These are phyloP conservation scores for Thalpophila matura DNA, from an alignment of 2,888 invertebrate genomes.

Conservation along the genomic window DNA sequence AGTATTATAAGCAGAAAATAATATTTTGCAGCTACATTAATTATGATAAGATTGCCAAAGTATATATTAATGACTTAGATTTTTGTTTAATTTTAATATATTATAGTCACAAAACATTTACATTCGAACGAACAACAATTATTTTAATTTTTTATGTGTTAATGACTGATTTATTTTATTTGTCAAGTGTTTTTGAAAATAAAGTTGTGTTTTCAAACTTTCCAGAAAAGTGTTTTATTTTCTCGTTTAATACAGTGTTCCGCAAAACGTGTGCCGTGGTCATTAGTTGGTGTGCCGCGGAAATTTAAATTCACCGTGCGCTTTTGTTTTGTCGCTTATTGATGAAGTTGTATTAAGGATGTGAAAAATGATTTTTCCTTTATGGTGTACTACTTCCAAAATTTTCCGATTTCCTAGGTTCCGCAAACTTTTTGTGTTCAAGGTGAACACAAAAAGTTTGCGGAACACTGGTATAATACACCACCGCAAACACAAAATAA, in stretches of 20 bases:
- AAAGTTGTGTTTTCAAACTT: constrained; percentile 64
- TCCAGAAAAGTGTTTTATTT: constrained; percentile 47
- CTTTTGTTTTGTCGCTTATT: too few species aligned
- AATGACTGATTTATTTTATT: constrained; percentile 62
- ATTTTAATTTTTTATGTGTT: constrained; percentile 56
- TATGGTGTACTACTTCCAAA: too few species aligned
- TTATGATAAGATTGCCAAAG: constrained; percentile 53
- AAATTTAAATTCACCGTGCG: too few species aligned
- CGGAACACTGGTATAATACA: too few species aligned
- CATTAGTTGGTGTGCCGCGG: too few species aligned
- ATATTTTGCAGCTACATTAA: constrained; percentile 29
- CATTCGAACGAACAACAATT: constrained; percentile 48
- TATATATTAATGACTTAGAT: constrained; percentile 44
- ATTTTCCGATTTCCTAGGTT: too few species aligned
- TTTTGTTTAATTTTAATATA: constrained; percentile 29
- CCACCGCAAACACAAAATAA: too few species aligned
- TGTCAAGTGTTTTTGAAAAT: constrained; percentile 57
- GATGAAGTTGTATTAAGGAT: too few species aligned
- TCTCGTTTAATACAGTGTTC: neutral
- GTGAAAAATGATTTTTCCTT: too few species aligned
- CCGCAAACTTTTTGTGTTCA: too few species aligned
- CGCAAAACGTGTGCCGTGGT: too few species aligned
- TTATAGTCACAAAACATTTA: constrained; percentile 43
- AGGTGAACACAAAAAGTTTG: too few species aligned
- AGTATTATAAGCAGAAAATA: constrained; percentile 49